Conservation (phyloP, 2,888 invertebrate species). For the Drosophila monieri region DNA sequence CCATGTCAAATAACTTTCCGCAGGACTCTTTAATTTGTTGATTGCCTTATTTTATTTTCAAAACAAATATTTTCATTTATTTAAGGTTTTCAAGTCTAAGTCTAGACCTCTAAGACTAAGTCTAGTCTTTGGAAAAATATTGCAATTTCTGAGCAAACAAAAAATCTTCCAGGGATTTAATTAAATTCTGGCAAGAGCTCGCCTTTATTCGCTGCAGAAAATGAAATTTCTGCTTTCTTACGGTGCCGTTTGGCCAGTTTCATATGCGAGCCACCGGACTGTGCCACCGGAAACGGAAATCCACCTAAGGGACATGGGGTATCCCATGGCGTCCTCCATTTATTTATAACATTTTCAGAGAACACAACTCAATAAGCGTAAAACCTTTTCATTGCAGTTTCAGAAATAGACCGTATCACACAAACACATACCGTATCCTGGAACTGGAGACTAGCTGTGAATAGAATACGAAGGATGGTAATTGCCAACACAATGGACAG, state of each 20-base stretch:
- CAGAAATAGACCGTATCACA: conserved; percentile 15
- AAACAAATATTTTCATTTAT: neutral
- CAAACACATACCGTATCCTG: neutral
- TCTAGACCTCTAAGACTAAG: conserved; percentile 24
- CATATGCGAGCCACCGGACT: neutral
- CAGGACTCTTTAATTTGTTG: neutral
- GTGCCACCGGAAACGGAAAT: conserved; percentile 10
- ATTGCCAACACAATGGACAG: conserved; percentile 38
- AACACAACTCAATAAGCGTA: conserved; percentile 33
- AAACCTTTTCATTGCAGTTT: conserved; percentile 16
- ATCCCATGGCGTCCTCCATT: conserved; percentile 10
- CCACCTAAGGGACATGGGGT: conserved; percentile 11
- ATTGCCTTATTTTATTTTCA: neutral
- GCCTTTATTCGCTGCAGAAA: conserved; percentile 18
- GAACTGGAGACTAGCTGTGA: conserved; percentile 6
- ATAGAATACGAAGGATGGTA: conserved; percentile 25
- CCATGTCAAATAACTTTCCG: neutral
- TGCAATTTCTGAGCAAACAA: conserved; percentile 9
- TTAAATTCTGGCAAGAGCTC: conserved; percentile 29
- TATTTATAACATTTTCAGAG: conserved; percentile 22
- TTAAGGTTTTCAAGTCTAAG: conserved; percentile 12
- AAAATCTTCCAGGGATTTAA: conserved; percentile 30
- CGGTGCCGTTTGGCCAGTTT: conserved; percentile 13
- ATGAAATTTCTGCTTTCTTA: conserved; percentile 30
- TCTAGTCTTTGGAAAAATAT: conserved; percentile 13